A percentile compares a stretch with the other conserved stretches of the same genome.
These are phyloP conservation scores for Micrastur ruficollis DNA, from an alignment of 2,797 vertebrate species.

Conservation along the genomic window DNA sequence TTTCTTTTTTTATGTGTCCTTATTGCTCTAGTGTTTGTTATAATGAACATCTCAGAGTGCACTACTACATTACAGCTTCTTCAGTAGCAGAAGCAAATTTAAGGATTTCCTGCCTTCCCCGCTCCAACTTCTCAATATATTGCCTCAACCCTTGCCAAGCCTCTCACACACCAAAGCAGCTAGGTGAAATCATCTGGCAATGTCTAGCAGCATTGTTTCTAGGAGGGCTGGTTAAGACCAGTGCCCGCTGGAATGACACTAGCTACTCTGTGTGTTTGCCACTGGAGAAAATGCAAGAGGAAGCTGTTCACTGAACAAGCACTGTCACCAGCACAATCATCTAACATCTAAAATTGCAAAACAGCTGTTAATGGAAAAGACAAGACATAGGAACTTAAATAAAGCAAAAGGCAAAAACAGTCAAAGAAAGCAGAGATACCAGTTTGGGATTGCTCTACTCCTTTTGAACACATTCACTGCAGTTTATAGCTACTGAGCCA, in stretches of 20 bases:
- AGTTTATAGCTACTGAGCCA: neutral
- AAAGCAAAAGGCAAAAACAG: neutral
- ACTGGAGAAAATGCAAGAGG: neutral
- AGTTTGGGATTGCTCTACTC: neutral
- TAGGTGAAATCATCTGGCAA: neutral
- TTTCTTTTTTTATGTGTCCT: neutral
- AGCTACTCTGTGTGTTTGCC: neutral
- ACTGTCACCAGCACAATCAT: neutral
- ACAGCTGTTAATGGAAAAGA: neutral
- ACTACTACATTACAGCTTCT: neutral
- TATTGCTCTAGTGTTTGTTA: neutral
- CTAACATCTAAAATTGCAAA: neutral
- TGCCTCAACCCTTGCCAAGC: neutral
- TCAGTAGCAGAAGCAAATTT: neutral
- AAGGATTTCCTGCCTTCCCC: neutral
- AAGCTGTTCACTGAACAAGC: neutral
- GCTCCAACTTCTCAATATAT: neutral
- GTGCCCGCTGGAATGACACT: neutral
- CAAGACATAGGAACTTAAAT: neutral
- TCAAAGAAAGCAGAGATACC: neutral
- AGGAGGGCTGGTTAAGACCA: neutral
- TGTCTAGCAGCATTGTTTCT: neutral
- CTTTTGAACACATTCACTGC: neutral
- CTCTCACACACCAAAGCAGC: neutral
- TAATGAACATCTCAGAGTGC: neutral